A percentile compares a stretch with the other conserved stretches of the same genome.
These are phyloP conservation scores for Phorcus lineatus DNA, from an alignment of 2,888 invertebrate species.

Conservation along the genomic window DNA sequence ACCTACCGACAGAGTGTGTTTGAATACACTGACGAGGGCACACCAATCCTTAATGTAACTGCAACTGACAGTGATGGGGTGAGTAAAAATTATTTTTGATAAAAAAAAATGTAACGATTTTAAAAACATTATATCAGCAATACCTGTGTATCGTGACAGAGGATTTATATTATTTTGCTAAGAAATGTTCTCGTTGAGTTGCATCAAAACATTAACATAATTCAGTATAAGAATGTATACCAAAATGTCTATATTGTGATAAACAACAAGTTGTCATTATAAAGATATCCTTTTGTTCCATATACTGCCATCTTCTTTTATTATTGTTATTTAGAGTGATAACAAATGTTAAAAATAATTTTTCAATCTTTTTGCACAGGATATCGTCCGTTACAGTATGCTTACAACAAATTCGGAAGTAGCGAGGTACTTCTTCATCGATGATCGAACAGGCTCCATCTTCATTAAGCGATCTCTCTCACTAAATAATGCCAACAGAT, in stretches of 20 bases:
- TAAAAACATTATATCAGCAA: too few relatives aligned
- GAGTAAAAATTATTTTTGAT: slow-evolving; percentile 27
- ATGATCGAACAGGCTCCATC: background rate
- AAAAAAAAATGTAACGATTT: too few relatives aligned
- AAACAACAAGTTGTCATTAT: too few relatives aligned
- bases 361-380: slow-evolving; percentile 1
- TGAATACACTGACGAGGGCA: slow-evolving; percentile 54
- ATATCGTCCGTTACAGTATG: slow-evolving; percentile 4
- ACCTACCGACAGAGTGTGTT: slow-evolving; percentile 46
- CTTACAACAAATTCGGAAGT: background rate
- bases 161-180: too few relatives aligned
- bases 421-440: slow-evolving; percentile 15
- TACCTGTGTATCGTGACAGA: too few relatives aligned
- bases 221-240: background rate
- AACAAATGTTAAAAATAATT: too few relatives aligned
- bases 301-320: too few relatives aligned
- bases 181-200: background rate
- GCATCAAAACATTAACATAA: background rate
- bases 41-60: slow-evolving; percentile 54
- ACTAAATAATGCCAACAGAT: background rate
- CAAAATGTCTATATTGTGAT: background rate
- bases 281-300: background rate
- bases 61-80: slow-evolving; percentile 69
- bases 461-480: slow-evolving; percentile 9
- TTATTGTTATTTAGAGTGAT: too few relatives aligned